Evolutionary conservation across 1,140 invertebrate species (phyloP).

Genomic region (Popillia japonica): DNA sequence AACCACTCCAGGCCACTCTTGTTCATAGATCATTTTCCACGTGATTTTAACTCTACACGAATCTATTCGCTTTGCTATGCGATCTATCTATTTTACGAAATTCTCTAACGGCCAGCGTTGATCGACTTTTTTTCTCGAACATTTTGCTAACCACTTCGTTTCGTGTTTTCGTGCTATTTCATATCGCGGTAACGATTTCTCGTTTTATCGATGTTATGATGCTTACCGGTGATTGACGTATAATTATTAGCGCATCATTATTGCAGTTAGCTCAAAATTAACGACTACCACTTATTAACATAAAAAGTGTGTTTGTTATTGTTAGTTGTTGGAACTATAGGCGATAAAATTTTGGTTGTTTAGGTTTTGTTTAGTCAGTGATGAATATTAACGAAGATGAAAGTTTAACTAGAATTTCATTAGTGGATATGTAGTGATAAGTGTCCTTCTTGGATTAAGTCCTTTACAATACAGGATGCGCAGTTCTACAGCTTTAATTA

Average conservation of each 20-base stretch:
- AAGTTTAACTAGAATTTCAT: background rate
- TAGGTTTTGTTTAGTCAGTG: background rate
- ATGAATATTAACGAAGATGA: constrained; percentile 13
- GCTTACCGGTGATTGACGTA: background rate
- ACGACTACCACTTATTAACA: background rate
- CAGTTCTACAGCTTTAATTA: background rate
- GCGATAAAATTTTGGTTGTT: background rate
- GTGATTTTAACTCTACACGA: constrained; percentile 20
- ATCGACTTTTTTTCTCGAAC: constrained; percentile 12
- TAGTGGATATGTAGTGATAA: constrained; percentile 26
- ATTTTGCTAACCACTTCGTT: background rate
- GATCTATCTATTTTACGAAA: constrained; percentile 6
- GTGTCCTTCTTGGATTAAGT: constrained; percentile 5
- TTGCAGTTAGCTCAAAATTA: background rate
- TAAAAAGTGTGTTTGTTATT: background rate
- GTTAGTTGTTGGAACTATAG: background rate
- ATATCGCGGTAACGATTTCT: background rate
- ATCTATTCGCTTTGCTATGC: background rate
- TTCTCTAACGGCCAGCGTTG: background rate
- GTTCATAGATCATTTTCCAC: constrained; percentile 38
- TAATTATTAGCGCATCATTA: background rate
- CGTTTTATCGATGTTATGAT: background rate
- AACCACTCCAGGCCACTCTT: constrained; percentile 32
- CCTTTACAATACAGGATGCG: constrained; percentile 11
- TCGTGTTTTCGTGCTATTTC: constrained; percentile 7